These are phyloP conservation scores for Ctenochaetus hawaiiensis DNA, from an alignment of 2,797 vertebrate genomes.

Conservation along the genomic window DNA sequence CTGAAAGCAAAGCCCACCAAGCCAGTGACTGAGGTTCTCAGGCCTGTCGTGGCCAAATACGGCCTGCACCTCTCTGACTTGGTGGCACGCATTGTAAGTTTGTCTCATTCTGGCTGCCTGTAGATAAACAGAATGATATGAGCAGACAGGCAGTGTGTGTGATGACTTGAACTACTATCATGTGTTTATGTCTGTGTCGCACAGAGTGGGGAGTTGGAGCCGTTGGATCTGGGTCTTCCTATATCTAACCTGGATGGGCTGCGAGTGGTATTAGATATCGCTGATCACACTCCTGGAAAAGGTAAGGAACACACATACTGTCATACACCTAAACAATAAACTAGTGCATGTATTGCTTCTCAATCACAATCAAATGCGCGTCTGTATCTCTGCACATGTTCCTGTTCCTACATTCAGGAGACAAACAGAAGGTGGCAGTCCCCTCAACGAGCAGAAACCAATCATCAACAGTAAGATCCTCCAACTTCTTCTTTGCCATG, in stretches of 20 bases:
- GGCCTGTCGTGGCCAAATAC: conserved; percentile 97
- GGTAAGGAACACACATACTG: conserved; percentile 78
- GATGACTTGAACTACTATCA: conserved; percentile 14
- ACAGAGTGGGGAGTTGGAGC: conserved; percentile 95
- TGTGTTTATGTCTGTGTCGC: conserved; percentile 40
- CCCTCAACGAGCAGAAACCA: conserved; percentile 87
- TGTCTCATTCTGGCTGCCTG: neutral
- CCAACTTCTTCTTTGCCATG: conserved; percentile 30
- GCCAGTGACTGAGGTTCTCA: conserved; percentile 96
- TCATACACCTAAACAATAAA: neutral
- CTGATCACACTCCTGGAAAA: conserved; percentile 87
- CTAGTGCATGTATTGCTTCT: neutral
- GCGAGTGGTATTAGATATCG: conserved; percentile 92
- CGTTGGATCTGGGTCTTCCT: conserved; percentile 95
- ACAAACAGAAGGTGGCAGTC: conserved; percentile 87
- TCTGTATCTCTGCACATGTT: neutral
- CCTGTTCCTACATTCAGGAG: conserved; percentile 75
- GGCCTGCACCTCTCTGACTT: conserved; percentile 94
- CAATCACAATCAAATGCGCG: neutral
- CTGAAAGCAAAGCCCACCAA: conserved; percentile 99
- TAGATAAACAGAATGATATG: conserved; percentile 2
- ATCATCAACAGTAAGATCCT: conserved; percentile 90
- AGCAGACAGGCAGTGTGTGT: neutral
- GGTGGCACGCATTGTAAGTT: conserved; percentile 95
- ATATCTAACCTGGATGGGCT: conserved; percentile 98